These are phyloP conservation scores for Esox masquinongy DNA, from an alignment of 2,797 vertebrate species.

Conservation along the genomic window DNA sequence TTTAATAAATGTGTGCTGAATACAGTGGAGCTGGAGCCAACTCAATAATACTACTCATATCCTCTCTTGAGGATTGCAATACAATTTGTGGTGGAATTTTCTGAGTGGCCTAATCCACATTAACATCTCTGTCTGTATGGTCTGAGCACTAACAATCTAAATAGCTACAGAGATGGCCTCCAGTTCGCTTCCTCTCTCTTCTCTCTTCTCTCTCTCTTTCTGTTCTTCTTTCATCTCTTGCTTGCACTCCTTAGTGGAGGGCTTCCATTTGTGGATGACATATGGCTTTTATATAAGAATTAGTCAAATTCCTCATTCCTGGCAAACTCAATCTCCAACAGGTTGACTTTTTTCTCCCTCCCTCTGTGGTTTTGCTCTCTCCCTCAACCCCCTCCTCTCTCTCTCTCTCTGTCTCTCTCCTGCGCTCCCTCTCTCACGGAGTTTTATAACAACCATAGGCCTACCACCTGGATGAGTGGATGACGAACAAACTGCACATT, in stretches of 20 bases:
- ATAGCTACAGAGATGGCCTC: conserved; percentile 41
- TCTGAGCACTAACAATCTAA: conserved; percentile 52
- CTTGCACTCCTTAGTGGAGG: conserved; percentile 21
- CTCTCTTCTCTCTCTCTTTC: conserved; percentile 25
- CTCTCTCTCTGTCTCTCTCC: conserved; percentile 24
- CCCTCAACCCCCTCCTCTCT: conserved; percentile 19
- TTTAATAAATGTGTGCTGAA: conserved; percentile 13
- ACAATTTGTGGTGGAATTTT: conserved; percentile 35
- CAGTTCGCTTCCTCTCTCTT: conserved; percentile 37
- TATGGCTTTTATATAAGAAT: conserved; percentile 69
- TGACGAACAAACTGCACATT: conserved; percentile 78
- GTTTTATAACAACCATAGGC: conserved; percentile 68
- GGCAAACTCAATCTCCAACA: conserved; percentile 58
- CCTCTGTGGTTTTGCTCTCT: neutral
- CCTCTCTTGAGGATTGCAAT: conserved; percentile 53
- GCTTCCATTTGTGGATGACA: conserved; percentile 56
- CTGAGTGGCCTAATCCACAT: conserved; percentile 37
- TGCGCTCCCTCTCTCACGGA: conserved; percentile 38
- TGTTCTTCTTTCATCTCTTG: conserved; percentile 11
- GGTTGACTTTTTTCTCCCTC: conserved; percentile 49
- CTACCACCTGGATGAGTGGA: conserved; percentile 78
- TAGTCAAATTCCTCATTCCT: conserved; percentile 64
- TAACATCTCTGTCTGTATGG: conserved; percentile 39
- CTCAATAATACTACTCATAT: conserved; percentile 14
- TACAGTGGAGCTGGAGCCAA: conserved; percentile 15